These are phyloP conservation scores for Corythornis vintsioides DNA, from an alignment of 2,113 vertebrate genomes.

Conservation along the genomic window DNA sequence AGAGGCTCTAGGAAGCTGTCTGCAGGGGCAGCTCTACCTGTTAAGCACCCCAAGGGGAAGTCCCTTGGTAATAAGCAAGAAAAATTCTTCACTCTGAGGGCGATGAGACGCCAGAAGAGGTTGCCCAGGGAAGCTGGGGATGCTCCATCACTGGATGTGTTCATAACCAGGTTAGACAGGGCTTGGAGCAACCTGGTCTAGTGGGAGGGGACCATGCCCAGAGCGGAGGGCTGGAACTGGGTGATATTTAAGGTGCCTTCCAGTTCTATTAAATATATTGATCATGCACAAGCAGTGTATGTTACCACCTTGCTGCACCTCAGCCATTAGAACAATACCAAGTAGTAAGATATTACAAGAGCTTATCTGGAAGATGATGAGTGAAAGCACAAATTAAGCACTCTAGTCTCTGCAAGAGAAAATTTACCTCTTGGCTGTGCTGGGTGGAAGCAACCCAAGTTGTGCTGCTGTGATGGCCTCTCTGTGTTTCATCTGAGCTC, in stretches of 20 bases:
- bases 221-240: too few relatives aligned
- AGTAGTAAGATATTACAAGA: not conserved
- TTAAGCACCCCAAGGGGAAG: not conserved
- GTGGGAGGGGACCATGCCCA: too few relatives aligned
- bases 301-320: not conserved
- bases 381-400: not conserved
- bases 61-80: not conserved
- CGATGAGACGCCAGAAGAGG: too few relatives aligned
- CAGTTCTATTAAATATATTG: not conserved
- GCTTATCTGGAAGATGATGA: not conserved
- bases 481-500: not conserved
- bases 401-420: not conserved
- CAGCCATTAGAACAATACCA: not conserved
- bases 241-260: too few relatives aligned
- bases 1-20: not conserved
- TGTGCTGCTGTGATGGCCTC: not conserved
- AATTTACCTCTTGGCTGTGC: not conserved
- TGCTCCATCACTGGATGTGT: too few relatives aligned
- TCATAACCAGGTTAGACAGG: too few relatives aligned
- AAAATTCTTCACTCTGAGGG: not conserved
- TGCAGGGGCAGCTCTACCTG: not conserved
- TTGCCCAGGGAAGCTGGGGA: too few relatives aligned
- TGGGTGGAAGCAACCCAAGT: not conserved
- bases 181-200: too few relatives aligned
- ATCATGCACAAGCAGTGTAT: not conserved